Base-by-base conservation (phyloP, 1,140 invertebrate genomes). In the Latrodectus geometricus region DNA sequence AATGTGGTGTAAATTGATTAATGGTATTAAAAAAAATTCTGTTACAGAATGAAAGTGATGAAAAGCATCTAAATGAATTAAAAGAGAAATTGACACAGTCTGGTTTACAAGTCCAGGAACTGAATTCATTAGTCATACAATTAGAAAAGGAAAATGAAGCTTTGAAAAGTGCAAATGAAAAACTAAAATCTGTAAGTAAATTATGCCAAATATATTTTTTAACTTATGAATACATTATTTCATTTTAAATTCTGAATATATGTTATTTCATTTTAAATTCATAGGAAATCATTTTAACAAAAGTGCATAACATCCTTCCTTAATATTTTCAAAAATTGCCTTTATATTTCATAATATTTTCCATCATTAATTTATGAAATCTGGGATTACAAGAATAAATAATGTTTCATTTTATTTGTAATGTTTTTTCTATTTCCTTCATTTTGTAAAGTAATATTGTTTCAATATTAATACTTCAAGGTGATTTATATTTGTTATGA, bases 71-170 rank as follows among this genome's bases (percentile, higher is more conserved):
- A 0, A 21, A 9, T 23, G 54, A 73, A 35, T 72, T 90, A 50
- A 90, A 90, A 80, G 83, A 78, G 17, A 81, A 90, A 50, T 89
- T 89, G 52, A 88, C 89, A 15, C 68, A 88, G 20, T 88, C 89
- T 77, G 81, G 90, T 15, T 66, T 72, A 17, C 20, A 74, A 23
- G 77, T 75, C 20, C 61, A 82, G 15, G 74, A 88, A 82, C 49
- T 87, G 73, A 87, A 79, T 54, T 52, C 52, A 14, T 23, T 86
- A 76, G 56, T 79, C 69, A 14, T 88, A 83, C 17, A 87, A 82
- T 52, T 89, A 56, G 14, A 87, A 74, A 74, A 87, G 48, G 83
- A 86, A 8, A 86, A 86, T 78, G 54, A 21, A 65, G 15, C 52
- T 74, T 69, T 88, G 65, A 80, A 82, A 66, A 83, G 69, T 77